Evolutionary conservation across 2,797 vertebrate genomes (phyloP).

Genomic region (Myotis myotis): DNA sequence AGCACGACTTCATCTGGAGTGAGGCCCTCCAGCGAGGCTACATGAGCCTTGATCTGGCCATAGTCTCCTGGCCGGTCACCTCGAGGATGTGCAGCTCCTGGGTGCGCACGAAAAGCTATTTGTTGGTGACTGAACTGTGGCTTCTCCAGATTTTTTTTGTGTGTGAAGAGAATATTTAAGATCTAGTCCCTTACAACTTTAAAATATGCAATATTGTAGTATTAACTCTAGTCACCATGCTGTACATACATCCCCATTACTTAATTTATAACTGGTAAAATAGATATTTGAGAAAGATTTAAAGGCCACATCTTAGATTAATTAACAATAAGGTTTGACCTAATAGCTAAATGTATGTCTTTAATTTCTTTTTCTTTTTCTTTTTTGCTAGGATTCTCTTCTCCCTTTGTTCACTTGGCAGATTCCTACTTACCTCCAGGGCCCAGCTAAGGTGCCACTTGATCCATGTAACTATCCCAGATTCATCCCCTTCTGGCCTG

Average conservation of each 20-base stretch:
- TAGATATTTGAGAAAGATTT: background rate
- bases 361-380: background rate
- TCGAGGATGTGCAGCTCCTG: background rate
- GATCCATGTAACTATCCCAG: background rate
- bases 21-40: conserved; percentile 90
- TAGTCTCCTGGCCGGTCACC: background rate
- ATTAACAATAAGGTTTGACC: background rate
- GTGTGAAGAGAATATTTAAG: background rate
- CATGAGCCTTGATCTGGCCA: conserved; percentile 84
- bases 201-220: background rate
- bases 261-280: background rate
- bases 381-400: background rate
- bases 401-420: background rate
- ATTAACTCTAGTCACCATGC: background rate
- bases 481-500: background rate
- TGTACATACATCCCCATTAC: background rate
- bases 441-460: background rate
- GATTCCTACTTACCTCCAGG: background rate
- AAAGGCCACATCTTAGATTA: background rate
- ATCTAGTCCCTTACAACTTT: background rate
- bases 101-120: background rate
- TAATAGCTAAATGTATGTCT: background rate
- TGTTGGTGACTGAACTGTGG: background rate
- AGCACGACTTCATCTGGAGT: conserved; percentile 90
- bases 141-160: background rate